Conservation (phyloP, 2,113 vertebrate genomes). For the Anoplopoma fimbria region DNA sequence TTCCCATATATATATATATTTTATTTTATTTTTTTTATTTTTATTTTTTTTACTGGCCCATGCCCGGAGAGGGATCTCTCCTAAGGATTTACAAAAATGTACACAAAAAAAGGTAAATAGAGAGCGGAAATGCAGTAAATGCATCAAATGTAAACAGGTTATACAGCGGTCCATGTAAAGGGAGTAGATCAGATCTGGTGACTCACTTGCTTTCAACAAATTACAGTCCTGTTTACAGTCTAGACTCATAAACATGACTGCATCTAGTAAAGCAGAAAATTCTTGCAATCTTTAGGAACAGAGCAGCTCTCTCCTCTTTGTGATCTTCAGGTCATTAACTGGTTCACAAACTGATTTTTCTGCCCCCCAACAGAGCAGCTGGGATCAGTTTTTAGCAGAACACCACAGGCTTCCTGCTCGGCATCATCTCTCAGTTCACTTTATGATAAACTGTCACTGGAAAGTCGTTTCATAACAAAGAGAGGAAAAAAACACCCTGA, state of each 20-base stretch:
- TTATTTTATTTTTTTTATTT: no score
- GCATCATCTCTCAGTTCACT: conserved; percentile 7
- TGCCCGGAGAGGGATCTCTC: no score
- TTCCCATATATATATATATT: no score
- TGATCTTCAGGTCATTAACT: not conserved
- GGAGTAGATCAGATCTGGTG: not conserved
- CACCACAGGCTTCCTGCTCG: not conserved
- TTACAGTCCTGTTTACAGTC: conserved; percentile 38
- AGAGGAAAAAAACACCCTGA: not conserved
- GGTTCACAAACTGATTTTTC: not conserved
- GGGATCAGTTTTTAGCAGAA: not conserved
- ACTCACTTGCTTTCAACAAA: conserved; percentile 24
- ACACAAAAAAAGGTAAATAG: no score
- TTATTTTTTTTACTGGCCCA: no score
- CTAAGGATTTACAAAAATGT: no score
- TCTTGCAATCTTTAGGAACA: conserved; percentile 23
- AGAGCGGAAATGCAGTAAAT: not conserved
- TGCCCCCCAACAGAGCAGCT: not conserved
- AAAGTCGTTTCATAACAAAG: not conserved
- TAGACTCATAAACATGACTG: conserved; percentile 24
- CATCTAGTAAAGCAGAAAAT: conserved; percentile 28
- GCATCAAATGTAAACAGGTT: conserved; percentile 12
- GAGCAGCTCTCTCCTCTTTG: not conserved
- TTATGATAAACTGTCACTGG: conserved; percentile 8
- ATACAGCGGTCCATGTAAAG: not conserved